Percentiles rank a stretch among this genome's conserved stretches.
Evolutionary conservation across 2,888 invertebrate species (phyloP).

Genomic region (Hetaerina titia): DNA sequence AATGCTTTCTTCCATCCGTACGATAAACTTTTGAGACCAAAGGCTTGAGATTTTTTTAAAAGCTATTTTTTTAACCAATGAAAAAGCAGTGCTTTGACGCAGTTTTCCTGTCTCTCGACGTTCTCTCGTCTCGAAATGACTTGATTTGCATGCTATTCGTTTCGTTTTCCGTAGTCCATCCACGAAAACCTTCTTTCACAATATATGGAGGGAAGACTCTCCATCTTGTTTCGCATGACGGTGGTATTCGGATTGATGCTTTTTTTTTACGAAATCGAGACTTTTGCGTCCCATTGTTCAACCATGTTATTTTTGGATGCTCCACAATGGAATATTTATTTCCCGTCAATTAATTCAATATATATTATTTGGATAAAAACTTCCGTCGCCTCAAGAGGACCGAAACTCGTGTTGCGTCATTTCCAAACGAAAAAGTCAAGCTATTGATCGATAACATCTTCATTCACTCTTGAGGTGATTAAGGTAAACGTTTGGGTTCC

Average conservation of each 20-base stretch:
- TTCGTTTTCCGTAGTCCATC: not conserved
- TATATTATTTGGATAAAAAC: not conserved
- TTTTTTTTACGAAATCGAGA: not conserved
- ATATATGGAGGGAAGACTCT: not conserved
- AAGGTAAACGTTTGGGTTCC: not conserved
- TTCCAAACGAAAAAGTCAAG: too few relatives aligned
- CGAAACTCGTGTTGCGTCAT: not conserved
- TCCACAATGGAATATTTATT: not conserved
- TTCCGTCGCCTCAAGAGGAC: not conserved
- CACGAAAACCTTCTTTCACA: not conserved
- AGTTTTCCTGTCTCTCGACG: not conserved
- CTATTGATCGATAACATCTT: too few relatives aligned
- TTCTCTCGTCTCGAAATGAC: not conserved
- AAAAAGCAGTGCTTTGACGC: slow-evolving; percentile 3
- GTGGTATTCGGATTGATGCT: not conserved
- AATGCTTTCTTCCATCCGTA: not conserved
- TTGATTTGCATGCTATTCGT: slow-evolving; percentile 27
- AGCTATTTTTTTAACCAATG: not conserved
- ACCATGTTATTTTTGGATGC: not conserved
- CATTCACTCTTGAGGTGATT: too few relatives aligned
- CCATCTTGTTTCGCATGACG: not conserved
- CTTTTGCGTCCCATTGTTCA: not conserved
- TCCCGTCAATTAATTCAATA: not conserved
- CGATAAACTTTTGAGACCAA: not conserved
- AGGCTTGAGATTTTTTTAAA: too few relatives aligned